These are phyloP conservation scores for Lepus timidus DNA, from an alignment of 2,113 vertebrate species.

Conservation along the genomic window DNA sequence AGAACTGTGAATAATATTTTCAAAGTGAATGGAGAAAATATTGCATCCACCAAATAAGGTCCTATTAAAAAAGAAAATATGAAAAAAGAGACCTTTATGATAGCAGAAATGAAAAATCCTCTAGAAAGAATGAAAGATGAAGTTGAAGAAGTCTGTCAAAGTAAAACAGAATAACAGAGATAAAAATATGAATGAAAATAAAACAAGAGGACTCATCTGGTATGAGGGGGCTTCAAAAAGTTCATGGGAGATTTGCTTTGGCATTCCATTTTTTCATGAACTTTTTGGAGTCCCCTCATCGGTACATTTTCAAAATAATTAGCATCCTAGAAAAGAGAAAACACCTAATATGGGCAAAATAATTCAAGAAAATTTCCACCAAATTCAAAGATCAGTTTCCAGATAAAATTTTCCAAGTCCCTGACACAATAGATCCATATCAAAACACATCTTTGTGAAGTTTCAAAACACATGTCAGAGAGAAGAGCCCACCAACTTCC, in stretches of 20 bases:
- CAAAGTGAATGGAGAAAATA: neutral
- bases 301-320: conserved; percentile 56
- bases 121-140: conserved; percentile 42
- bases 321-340: neutral
- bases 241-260: too few relatives aligned
- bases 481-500: neutral
- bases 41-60: conserved; percentile 14
- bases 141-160: conserved; percentile 12
- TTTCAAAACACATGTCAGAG: conserved; percentile 17
- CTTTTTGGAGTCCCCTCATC: too few relatives aligned
- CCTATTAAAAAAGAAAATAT: conserved; percentile 46
- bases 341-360: neutral
- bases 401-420: conserved; percentile 9
- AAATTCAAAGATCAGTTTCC: conserved; percentile 36
- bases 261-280: too few relatives aligned
- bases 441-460: conserved; percentile 10
- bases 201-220: neutral
- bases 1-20: conserved; percentile 32
- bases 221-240: too few relatives aligned
- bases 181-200: conserved; percentile 29
- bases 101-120: conserved; percentile 31
- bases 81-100: neutral
- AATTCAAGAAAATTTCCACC: conserved; percentile 27
- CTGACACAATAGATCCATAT: neutral
- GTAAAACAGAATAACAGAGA: conserved; percentile 25